Evolutionary conservation across 2,888 invertebrate species (phyloP), one percentile per base, ranked within the genome.

Genomic region (Poecilus cupreus): DNA sequence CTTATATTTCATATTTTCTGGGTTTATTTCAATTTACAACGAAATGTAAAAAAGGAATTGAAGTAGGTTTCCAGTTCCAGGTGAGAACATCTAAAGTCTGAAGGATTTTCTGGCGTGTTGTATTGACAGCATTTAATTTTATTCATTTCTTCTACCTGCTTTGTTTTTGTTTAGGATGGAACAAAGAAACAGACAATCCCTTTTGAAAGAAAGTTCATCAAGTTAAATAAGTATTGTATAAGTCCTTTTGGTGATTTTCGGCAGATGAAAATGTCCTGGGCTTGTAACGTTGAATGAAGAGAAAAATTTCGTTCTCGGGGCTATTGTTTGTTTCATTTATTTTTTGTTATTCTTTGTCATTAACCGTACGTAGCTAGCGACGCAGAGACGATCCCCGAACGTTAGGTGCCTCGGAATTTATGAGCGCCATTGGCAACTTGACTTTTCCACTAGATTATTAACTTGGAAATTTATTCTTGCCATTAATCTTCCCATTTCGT

Each of bases 301-400:
- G 64, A 64, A 64, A 64, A 64, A 64, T 64, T 64, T 24, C 64
- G 22, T 18, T 39, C 68, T 20, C 5, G 39, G 6, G 43, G 68
- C 68, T 20, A 68, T 68, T 68, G 68, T 68, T 68, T 68, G 68
- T 68, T 39, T 68, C 68, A 68, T 68, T 68, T 68, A 68, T 68
- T 68, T 68, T 68, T 68, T 68, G 68, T 68, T 32, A 68, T 68
- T 68, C 18, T 68, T 64, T 68, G 68, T 68, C 68, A 68, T 68
- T 68, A 68, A 24, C 24, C 64, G 32, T 24, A 24, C 16, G 32
- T 3, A 32, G 32, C 43, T 11, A 43, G 43, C 43, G 43, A 49
- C 54, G 13, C 54, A 54, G 10, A 18, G 18, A 16, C n/a, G 22
- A 54, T 54, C 20, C 22, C 18, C 49, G 49, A 49, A 22, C 3